phyloP scores from a whole-genome alignment of 2,113 vertebrate species.

The Ptychochromis oligacanthus region DNA sequence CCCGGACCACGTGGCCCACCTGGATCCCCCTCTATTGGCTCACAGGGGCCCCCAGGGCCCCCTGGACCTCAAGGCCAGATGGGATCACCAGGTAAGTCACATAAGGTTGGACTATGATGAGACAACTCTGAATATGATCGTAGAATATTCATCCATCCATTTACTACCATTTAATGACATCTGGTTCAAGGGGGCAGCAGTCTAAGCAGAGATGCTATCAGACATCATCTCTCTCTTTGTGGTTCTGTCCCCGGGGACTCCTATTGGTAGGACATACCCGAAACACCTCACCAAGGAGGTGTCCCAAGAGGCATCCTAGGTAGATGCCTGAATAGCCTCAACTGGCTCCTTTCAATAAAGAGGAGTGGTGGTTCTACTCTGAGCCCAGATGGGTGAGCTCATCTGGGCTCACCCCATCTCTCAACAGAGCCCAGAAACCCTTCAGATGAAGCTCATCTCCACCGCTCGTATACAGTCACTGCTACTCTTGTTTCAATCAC shows the following conservation, averaged over 20 bases:
- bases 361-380: too few species aligned
- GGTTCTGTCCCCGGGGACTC: not conserved
- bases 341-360: too few species aligned
- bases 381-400: too few species aligned
- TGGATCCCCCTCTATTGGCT: slow-evolving; percentile 77
- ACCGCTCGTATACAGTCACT: too few species aligned
- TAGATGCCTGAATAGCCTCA: not conserved
- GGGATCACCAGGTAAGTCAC: slow-evolving; percentile 84
- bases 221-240: not conserved
- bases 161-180: not conserved
- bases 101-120: not conserved
- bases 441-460: too few species aligned
- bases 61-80: slow-evolving; percentile 82
- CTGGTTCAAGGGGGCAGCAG: not conserved
- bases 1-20: slow-evolving; percentile 82
- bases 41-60: slow-evolving; percentile 79
- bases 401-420: too few species aligned
- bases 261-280: not conserved
- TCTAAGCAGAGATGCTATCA: not conserved
- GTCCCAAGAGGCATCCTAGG: not conserved
- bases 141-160: not conserved
- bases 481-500: too few species aligned
- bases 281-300: not conserved
- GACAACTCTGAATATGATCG: not conserved
- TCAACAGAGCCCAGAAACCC: too few species aligned